Evolutionary conservation across 2,113 vertebrate genomes (phyloP).

Genomic region (Lasiurus cinereus): DNA sequence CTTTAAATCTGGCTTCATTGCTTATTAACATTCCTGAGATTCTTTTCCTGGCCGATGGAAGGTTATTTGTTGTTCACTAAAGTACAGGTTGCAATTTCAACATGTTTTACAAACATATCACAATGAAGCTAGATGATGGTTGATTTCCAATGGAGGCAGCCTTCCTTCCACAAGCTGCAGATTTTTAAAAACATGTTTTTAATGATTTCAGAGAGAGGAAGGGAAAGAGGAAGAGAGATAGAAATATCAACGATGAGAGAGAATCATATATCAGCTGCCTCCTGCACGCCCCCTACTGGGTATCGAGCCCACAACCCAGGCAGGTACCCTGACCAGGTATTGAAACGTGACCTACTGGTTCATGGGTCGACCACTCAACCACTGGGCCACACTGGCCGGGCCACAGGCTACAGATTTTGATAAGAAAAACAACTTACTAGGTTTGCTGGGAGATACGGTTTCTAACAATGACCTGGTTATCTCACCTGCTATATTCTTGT

Average conservation of each 20-base stretch:
- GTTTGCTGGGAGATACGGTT: conserved; percentile 35
- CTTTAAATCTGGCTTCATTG: conserved; percentile 58
- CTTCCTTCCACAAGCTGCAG: neutral
- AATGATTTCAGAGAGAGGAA: no score
- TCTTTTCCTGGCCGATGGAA: conserved; percentile 44
- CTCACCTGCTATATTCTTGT: conserved; percentile 16
- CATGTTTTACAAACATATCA: conserved; percentile 36
- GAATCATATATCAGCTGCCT: no score
- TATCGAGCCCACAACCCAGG: no score
- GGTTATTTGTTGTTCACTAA: neutral
- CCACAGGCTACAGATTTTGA: conserved; percentile 13
- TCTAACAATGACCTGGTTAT: conserved; percentile 33
- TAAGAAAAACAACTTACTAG: conserved; percentile 3
- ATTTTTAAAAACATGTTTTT: neutral
- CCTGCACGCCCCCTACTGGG: no score
- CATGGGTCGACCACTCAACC: no score
- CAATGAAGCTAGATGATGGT: conserved; percentile 16
- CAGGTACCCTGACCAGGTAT: no score
- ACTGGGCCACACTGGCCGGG: no score
- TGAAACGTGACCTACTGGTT: no score
- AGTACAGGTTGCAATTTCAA: conserved; percentile 42
- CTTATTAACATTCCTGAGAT: conserved; percentile 52
- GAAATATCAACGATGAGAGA: no score
- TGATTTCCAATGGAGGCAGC: neutral
- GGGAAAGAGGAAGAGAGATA: no score